phyloP scores from a whole-genome alignment of 2,113 vertebrate species.

The Aptenodytes forsteri region DNA sequence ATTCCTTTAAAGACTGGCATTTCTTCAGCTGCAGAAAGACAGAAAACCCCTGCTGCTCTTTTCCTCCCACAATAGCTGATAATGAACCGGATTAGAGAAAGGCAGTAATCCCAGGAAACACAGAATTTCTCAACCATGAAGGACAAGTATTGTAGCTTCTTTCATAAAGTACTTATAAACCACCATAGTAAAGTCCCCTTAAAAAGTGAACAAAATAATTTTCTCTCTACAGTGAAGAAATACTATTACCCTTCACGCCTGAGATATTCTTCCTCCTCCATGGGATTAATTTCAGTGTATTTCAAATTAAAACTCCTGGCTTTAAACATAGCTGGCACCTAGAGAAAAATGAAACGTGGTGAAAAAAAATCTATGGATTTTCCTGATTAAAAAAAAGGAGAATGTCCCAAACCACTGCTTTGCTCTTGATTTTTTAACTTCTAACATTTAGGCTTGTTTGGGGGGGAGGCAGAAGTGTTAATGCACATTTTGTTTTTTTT shows the following conservation, averaged over 20 bases:
- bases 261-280: neutral
- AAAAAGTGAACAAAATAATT: neutral
- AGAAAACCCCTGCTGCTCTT: neutral
- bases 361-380: neutral
- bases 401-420: neutral
- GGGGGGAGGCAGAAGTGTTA: neutral
- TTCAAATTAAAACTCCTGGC: slow-evolving; percentile 25
- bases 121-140: neutral
- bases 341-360: neutral
- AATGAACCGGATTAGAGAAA: neutral
- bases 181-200: neutral
- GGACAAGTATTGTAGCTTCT: neutral
- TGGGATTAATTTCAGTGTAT: slow-evolving; percentile 43
- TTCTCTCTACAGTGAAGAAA: neutral
- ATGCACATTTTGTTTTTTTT: neutral
- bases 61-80: neutral
- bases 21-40: neutral
- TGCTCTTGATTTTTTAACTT: neutral
- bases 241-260: neutral
- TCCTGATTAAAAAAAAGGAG: neutral
- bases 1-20: neutral
- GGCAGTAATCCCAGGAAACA: neutral
- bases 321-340: slow-evolving; percentile 14
- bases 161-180: neutral
- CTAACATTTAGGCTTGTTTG: neutral